Evolutionary conservation across 2,888 invertebrate genomes (phyloP), one percentile per base, ranked within the genome.

Genomic region (Amiota mariae): DNA sequence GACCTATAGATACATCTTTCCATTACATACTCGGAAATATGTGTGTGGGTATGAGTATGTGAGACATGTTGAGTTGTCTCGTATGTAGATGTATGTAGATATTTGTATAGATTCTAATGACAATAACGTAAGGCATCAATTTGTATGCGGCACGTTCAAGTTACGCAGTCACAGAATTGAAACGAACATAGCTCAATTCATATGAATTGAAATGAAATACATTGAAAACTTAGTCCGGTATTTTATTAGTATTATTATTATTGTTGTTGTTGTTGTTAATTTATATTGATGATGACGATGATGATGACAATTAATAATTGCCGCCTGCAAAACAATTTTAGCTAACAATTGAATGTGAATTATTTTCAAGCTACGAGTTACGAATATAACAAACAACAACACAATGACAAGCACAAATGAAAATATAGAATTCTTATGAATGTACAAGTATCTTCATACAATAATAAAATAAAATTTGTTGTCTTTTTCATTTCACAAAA

Each of bases 281-380:
- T 73, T 72, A 70, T 73, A 78, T 73, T 78, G 76, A 75, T 79
- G 77, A 77, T 74, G 73, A 79, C 70, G 67, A 64, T 46, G 46
- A 63, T 46, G 63, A 46, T 46, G 59, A 63, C 63, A 68, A 68
- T 68, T 36, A 54, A 10, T 68, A 68, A 68, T 68, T 68, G 67
- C 51, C 54, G 51, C 67, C 48, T 15, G 48, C 66, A 66, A 66
- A 48, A 46, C 47, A 66, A 48, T 48, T 10, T 11, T 36, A 63
- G 15, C 66, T 48, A 49, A 66, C 47, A 66, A 48, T 18, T 13
- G 66, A 48, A 47, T 66, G 47, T 49, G 66, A 66, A 66, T 48
- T 15, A 48, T 66, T 66, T 48, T 36, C 36, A 36, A 6, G 36
- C 6, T 36, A 36, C 8, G 8, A 36, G 4, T 36, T 2, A 36